Evolutionary conservation across 2,888 invertebrate genomes (phyloP).

Genomic region (Gibbula magus): DNA sequence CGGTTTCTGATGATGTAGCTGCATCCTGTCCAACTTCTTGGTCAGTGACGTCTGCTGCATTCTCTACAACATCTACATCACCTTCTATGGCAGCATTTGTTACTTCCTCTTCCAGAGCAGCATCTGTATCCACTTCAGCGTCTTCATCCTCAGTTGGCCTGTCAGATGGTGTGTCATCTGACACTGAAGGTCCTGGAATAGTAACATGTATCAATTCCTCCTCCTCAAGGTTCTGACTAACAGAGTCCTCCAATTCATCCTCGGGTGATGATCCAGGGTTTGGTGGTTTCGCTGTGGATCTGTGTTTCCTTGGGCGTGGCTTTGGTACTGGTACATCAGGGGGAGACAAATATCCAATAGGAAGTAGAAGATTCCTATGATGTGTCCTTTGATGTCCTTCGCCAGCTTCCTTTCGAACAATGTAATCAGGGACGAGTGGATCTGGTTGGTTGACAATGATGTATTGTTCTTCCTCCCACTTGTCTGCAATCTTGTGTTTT

Average conservation of each 20-base stretch:
- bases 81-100: background rate
- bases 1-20: background rate
- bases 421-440: constrained; percentile 17
- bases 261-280: background rate
- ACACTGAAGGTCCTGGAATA: background rate
- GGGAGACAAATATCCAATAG: background rate
- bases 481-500: constrained; percentile 17
- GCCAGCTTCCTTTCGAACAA: background rate
- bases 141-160: too few species aligned
- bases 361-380: constrained; percentile 18
- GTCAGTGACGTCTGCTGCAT: background rate
- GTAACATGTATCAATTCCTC: background rate
- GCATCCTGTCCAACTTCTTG: background rate
- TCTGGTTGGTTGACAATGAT: background rate
- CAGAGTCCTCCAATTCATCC: background rate
- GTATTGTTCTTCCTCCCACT: constrained; percentile 20
- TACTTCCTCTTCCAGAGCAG: too few species aligned
- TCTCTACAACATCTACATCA: background rate
- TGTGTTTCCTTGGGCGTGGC: background rate
- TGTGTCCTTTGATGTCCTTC: constrained; percentile 8
- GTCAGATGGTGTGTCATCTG: background rate
- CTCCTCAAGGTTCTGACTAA: background rate
- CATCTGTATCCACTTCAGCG: too few species aligned
- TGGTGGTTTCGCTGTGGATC: background rate
- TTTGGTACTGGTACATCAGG: background rate